phyloP scores from a whole-genome alignment of 1,140 invertebrate species.

The Cecropterus lyciades region DNA sequence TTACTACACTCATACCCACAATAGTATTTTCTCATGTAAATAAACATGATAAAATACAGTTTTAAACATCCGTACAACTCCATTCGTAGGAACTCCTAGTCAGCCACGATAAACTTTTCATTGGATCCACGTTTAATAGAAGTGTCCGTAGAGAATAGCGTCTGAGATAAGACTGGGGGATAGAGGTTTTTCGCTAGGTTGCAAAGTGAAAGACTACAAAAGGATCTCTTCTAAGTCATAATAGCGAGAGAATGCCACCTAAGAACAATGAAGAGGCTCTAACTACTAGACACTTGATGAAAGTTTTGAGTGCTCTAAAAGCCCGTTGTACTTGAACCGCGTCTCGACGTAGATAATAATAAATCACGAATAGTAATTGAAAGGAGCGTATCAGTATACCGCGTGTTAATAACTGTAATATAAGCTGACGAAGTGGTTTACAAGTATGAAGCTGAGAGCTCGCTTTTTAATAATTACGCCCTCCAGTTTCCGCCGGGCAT shows the following conservation, averaged over 20 bases:
- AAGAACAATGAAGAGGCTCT: constrained; percentile 50
- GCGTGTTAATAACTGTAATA: constrained; percentile 21
- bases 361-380: constrained; percentile 22
- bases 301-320: constrained; percentile 42
- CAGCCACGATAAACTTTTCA: neutral
- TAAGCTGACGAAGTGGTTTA: constrained; percentile 27
- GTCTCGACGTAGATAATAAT: constrained; percentile 16
- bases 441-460: constrained; percentile 42
- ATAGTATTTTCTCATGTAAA: neutral
- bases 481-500: constrained; percentile 50
- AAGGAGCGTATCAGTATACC: neutral
- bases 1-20: too few species aligned
- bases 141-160: neutral
- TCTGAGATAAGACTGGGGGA: constrained; percentile 32
- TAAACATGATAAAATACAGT: neutral
- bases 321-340: constrained; percentile 9
- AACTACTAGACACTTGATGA: constrained; percentile 53
- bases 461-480: constrained; percentile 45
- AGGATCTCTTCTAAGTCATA: constrained; percentile 51
- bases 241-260: constrained; percentile 48
- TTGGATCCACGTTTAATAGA: constrained; percentile 10
- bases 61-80: neutral
- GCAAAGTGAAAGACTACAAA: constrained; percentile 48
- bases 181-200: constrained; percentile 43
- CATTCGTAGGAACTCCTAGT: neutral